These are phyloP conservation scores for Scaptomyza caliginosa DNA, from an alignment of 2,888 invertebrate genomes.

Conservation along the genomic window DNA sequence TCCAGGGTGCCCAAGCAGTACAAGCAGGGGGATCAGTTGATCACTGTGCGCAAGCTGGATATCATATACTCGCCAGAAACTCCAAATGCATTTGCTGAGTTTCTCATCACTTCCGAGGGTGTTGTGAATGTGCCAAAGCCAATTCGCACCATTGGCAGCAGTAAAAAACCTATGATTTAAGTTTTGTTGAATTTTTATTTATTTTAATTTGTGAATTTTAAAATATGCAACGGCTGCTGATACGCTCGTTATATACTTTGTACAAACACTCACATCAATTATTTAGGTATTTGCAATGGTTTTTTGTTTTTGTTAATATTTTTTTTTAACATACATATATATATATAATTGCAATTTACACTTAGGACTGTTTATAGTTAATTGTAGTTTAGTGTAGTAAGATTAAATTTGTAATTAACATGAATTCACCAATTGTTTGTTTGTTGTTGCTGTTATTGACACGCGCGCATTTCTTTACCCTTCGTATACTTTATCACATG, in stretches of 20 bases:
- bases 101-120: slow-evolving; percentile 85
- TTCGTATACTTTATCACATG: slow-evolving; percentile 78
- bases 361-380: slow-evolving; percentile 48
- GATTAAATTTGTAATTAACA: slow-evolving; percentile 70
- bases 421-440: slow-evolving; percentile 50
- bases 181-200: slow-evolving; percentile 49
- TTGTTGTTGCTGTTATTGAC: slow-evolving; percentile 32
- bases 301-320: background rate
- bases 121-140: slow-evolving; percentile 69
- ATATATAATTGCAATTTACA: slow-evolving; percentile 60
- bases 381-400: slow-evolving; percentile 56
- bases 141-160: background rate
- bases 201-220: slow-evolving; percentile 58
- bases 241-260: slow-evolving; percentile 37
- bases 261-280: slow-evolving; percentile 67
- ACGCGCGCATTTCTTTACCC: slow-evolving; percentile 12
- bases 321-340: background rate
- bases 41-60: slow-evolving; percentile 84
- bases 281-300: slow-evolving; percentile 38
- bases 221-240: slow-evolving; percentile 59
- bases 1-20: slow-evolving; percentile 80
- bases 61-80: slow-evolving; percentile 87
- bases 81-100: slow-evolving; percentile 84
- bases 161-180: slow-evolving; percentile 19
- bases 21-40: slow-evolving; percentile 59